Conservation (phyloP, 2,113 vertebrate genomes). For the Aviceda subcristata region DNA sequence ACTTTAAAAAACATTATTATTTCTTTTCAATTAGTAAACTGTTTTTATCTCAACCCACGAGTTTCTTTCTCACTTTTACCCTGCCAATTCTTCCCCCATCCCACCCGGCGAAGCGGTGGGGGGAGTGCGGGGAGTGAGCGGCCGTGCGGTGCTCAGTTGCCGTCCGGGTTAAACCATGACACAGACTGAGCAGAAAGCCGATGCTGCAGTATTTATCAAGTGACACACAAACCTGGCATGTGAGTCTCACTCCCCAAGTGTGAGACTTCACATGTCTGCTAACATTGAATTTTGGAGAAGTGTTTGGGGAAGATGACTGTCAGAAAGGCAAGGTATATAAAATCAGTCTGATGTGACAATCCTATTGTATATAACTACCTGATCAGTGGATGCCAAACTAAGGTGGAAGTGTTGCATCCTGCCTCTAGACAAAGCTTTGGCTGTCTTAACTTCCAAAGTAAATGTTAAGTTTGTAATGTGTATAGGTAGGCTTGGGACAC, state of each 20-base stretch:
- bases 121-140: too few relatives aligned
- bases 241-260: not conserved
- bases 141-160: not conserved
- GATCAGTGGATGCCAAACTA: not conserved
- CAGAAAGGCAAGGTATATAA: not conserved
- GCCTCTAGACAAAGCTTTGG: not conserved
- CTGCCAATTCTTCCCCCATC: not conserved
- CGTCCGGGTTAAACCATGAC: not conserved
- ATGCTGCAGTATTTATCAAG: not conserved
- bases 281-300: not conserved
- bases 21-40: not conserved
- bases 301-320: too few relatives aligned
- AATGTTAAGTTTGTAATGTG: not conserved
- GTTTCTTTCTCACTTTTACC: not conserved
- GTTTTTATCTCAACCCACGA: not conserved
- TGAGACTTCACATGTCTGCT: not conserved
- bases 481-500: not conserved
- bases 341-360: not conserved
- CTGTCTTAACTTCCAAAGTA: not conserved
- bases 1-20: too few relatives aligned
- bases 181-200: rapidly evolving
- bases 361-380: not conserved
- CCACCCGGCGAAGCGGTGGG: too few relatives aligned
- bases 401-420: not conserved
- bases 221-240: not conserved